Percentiles rank a stretch among this genome's conserved stretches.
Evolutionary conservation across 92 coral and sea anemone genomes (phyloP).

Genomic region (Phenganax marumi): DNA sequence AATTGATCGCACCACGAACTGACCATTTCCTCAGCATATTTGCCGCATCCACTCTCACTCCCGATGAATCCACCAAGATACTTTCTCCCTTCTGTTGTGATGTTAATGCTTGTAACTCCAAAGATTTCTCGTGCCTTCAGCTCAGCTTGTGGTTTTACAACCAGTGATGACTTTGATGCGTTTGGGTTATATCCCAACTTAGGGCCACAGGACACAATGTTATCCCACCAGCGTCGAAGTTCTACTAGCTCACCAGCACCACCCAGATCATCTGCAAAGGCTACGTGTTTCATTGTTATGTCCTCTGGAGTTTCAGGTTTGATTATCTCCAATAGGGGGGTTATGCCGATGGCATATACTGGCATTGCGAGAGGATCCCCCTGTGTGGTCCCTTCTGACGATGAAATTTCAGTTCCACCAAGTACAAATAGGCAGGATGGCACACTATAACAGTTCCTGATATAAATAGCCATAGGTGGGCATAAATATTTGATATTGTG

Average conservation of each 20-base stretch:
- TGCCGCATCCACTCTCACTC: constrained; percentile 36
- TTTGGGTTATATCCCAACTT: constrained; percentile 51
- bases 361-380: constrained; percentile 13
- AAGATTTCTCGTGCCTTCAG: constrained; percentile 30
- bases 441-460: constrained; percentile 23
- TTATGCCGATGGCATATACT: neutral
- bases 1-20: constrained; percentile 54
- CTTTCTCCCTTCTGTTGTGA: constrained; percentile 50
- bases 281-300: constrained; percentile 39
- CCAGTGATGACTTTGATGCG: constrained; percentile 13
- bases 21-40: constrained; percentile 41
- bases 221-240: constrained; percentile 51
- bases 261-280: constrained; percentile 42
- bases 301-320: constrained; percentile 27
- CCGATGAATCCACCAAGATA: constrained; percentile 47
- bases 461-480: constrained; percentile 34
- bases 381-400: constrained; percentile 32
- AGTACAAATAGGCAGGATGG: neutral
- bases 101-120: constrained; percentile 33
- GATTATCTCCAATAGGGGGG: constrained; percentile 25
- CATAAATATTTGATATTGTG: constrained; percentile 14
- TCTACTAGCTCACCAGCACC: constrained; percentile 31
- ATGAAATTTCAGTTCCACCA: constrained; percentile 7
- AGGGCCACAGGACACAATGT: constrained; percentile 44
- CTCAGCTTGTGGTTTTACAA: constrained; percentile 45